A percentile compares a stretch with the other conserved stretches of the same genome.
Evolutionary conservation across 92 coral and sea anemone species (phyloP).

Genomic region (Epizoanthus stellaris): DNA sequence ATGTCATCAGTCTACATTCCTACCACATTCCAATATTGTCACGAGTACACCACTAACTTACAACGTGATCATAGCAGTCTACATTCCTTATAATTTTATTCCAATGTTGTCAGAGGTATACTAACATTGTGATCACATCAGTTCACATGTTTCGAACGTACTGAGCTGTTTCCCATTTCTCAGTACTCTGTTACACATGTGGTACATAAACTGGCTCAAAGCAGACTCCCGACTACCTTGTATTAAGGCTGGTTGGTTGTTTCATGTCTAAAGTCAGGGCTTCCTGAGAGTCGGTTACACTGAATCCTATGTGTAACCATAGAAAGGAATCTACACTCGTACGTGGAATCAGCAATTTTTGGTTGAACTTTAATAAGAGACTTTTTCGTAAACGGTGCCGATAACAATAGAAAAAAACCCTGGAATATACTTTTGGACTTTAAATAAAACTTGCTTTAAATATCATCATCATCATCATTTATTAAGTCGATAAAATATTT

Average conservation of each 20-base stretch:
- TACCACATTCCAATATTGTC: too few species aligned
- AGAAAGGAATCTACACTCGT: constrained; percentile 49
- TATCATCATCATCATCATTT: too few species aligned
- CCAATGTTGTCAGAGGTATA: too few species aligned
- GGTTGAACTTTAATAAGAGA: not conserved
- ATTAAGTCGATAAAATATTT: too few species aligned
- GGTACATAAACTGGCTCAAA: constrained; percentile 47
- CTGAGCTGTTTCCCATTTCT: constrained; percentile 41
- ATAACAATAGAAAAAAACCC: too few species aligned
- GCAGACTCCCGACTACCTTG: constrained; percentile 40
- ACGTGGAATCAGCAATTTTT: not conserved
- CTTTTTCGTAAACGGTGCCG: not conserved
- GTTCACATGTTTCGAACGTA: constrained; percentile 2
- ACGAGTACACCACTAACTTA: too few species aligned
- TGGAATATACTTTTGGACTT: too few species aligned
- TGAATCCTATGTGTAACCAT: constrained; percentile 44
- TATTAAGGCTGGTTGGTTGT: constrained; percentile 45
- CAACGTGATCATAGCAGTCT: too few species aligned
- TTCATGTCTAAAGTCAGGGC: constrained; percentile 13
- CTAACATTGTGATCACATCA: not conserved
- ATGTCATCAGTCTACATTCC: too few species aligned
- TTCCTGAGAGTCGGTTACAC: constrained; percentile 72
- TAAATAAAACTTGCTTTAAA: too few species aligned
- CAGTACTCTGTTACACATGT: constrained; percentile 37
- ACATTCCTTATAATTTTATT: too few species aligned